These are phyloP conservation scores for Chrysolina haemoptera DNA, from an alignment of 2,888 invertebrate genomes.

Conservation along the genomic window DNA sequence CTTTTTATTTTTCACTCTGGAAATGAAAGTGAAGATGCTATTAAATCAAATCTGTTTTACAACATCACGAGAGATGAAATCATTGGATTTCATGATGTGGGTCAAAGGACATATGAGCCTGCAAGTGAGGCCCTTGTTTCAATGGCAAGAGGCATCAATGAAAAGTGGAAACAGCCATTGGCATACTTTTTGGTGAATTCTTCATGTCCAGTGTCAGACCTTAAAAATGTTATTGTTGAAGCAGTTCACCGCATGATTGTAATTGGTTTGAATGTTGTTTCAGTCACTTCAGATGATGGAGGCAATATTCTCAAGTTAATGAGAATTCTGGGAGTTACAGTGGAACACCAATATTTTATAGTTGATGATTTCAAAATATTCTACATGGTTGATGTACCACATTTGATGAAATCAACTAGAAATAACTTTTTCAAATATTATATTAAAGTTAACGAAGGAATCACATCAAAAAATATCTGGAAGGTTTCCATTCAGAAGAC, in stretches of 20 bases:
- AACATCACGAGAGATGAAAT: slow-evolving; percentile 32
- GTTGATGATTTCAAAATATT: slow-evolving; percentile 13
- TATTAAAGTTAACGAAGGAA: neutral
- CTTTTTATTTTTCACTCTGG: slow-evolving; percentile 5
- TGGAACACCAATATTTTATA: slow-evolving; percentile 11
- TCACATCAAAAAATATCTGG: slow-evolving; percentile 25
- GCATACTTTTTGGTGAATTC: slow-evolving; percentile 32
- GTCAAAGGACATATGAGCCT: slow-evolving; percentile 14
- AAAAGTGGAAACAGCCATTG: slow-evolving; percentile 28
- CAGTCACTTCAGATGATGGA: slow-evolving; percentile 32
- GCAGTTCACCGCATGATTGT: neutral
- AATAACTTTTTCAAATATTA: slow-evolving; percentile 30
- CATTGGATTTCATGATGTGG: slow-evolving; percentile 31
- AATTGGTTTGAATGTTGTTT: slow-evolving; percentile 25
- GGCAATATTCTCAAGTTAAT: slow-evolving; percentile 26
- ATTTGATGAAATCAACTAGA: slow-evolving; percentile 26
- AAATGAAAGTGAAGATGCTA: slow-evolving; percentile 7
- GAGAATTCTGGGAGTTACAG: slow-evolving; percentile 6
- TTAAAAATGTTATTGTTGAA: slow-evolving; percentile 23
- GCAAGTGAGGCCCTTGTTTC: slow-evolving; percentile 25
- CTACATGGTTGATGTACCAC: slow-evolving; percentile 29
- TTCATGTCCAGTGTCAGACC: slow-evolving; percentile 22
- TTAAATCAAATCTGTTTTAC: slow-evolving; percentile 27
- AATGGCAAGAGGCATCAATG: slow-evolving; percentile 30
- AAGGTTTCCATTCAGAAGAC: slow-evolving; percentile 26